phyloP scores from a whole-genome alignment of 1,140 invertebrate species.

The Bombus confusus region DNA sequence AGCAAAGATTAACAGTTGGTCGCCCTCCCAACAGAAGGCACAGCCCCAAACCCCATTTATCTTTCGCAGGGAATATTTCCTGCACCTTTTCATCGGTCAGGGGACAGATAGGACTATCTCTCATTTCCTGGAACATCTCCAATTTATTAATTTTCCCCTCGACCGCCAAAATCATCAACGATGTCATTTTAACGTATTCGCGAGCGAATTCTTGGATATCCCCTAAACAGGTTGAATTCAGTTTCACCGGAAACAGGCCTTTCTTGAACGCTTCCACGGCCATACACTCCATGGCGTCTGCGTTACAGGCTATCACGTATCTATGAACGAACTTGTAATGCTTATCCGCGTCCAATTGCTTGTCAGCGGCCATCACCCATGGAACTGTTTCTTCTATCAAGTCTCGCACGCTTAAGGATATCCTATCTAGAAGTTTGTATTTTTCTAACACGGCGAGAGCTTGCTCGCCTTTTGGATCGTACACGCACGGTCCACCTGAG shows the following conservation, averaged over 20 bases:
- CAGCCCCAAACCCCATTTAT: conserved; percentile 71
- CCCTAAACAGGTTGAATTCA: conserved; percentile 81
- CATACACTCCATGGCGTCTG: conserved; percentile 82
- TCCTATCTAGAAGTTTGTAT: conserved; percentile 67
- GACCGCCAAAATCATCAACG: conserved; percentile 66
- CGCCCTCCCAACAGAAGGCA: conserved; percentile 84
- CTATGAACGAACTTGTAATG: conserved; percentile 79
- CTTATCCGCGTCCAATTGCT: conserved; percentile 53
- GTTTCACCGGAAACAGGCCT: conserved; percentile 80
- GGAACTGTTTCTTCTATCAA: conserved; percentile 41
- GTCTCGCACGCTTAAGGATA: conserved; percentile 56
- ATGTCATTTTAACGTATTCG: conserved; percentile 76
- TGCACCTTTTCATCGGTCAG: conserved; percentile 63
- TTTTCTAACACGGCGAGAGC: conserved; percentile 79
- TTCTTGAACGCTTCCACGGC: conserved; percentile 68
- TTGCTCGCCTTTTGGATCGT: conserved; percentile 72
- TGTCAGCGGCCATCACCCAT: conserved; percentile 21
- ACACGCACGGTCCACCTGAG: conserved; percentile 86
- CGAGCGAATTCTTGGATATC: conserved; percentile 79
- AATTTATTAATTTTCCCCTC: conserved; percentile 67
- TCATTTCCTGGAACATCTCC: conserved; percentile 69
- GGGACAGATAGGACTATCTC: conserved; percentile 56
- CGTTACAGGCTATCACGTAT: conserved; percentile 84
- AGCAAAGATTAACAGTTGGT: conserved; percentile 83
- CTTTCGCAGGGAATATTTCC: conserved; percentile 68